A percentile compares a stretch with the other conserved stretches of the same genome.
phyloP scores from a whole-genome alignment of 2,113 vertebrate genomes.

The Takifugu flavidus region DNA sequence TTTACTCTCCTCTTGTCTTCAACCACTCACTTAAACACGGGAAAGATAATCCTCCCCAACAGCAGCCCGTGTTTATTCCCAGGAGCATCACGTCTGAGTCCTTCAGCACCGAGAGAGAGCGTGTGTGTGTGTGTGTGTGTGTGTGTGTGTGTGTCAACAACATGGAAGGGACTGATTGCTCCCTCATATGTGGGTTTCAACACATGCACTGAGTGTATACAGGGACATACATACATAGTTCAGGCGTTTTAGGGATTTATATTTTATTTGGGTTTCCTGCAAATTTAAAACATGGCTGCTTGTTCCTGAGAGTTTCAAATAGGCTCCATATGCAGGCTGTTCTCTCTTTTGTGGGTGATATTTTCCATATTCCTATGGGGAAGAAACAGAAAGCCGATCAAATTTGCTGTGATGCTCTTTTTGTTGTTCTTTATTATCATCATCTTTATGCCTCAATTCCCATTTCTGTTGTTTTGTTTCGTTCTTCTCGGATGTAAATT shows the following conservation, averaged over 20 bases:
- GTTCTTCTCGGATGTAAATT: background rate
- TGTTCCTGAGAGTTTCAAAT: background rate
- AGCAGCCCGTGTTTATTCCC: constrained; percentile 38
- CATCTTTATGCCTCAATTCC: too few species aligned
- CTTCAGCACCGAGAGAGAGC: background rate
- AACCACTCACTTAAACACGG: constrained; percentile 11
- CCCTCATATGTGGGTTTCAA: constrained; percentile 6
- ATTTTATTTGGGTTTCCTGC: too few species aligned
- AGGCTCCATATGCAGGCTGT: background rate
- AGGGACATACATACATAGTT: background rate
- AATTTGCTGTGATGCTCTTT: too few species aligned
- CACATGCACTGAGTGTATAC: background rate
- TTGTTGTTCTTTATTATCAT: too few species aligned
- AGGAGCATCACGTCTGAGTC: constrained; percentile 18
- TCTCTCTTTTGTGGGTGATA: too few species aligned
- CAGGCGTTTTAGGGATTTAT: too few species aligned
- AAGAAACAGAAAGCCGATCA: too few species aligned
- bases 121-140: background rate
- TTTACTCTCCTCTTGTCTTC: constrained; percentile 44
- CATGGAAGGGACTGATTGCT: background rate
- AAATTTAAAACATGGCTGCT: too few species aligned
- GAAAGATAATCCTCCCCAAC: constrained; percentile 19
- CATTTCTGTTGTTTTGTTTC: too few species aligned
- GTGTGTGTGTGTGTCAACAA: background rate
- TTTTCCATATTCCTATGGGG: too few species aligned